Percentiles rank a stretch among this genome's conserved stretches.
Conservation (phyloP, 2,797 vertebrate species). For the Dryobates pubescens region DNA sequence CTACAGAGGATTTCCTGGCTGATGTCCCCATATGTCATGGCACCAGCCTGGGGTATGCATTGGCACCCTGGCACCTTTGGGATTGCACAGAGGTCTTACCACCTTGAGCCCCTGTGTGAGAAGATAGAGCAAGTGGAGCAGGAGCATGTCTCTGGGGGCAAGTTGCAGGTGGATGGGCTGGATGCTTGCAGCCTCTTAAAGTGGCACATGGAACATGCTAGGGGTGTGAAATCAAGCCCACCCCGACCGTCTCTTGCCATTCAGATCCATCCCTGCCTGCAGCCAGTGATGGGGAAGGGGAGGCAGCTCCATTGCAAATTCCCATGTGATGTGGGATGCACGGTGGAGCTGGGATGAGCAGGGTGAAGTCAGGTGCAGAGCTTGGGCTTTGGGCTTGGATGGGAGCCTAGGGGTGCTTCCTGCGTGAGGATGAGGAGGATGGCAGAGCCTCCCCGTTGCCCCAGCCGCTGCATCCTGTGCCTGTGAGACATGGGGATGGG, state of each 20-base stretch:
- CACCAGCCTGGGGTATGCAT: fast-evolving
- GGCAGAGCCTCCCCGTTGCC: neutral
- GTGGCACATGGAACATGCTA: neutral
- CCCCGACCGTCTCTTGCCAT: neutral
- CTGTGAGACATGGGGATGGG: neutral
- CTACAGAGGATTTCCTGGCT: neutral
- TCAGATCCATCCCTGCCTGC: neutral
- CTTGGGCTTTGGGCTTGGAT: neutral
- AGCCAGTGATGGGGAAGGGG: too few species aligned
- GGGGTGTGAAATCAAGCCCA: fast-evolving
- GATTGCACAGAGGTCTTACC: neutral
- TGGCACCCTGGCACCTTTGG: neutral
- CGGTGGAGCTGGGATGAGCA: neutral
- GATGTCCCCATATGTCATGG: fast-evolving
- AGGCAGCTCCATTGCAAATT: neutral
- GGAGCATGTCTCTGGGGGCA: neutral
- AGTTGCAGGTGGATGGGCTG: neutral
- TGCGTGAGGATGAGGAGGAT: neutral
- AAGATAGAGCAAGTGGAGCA: neutral
- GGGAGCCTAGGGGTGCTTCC: neutral
- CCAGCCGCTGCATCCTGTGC: fast-evolving
- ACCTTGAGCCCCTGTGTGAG: neutral
- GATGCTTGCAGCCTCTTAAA: neutral
- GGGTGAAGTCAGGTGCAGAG: neutral
- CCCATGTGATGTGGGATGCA: fast-evolving